phyloP scores from a whole-genome alignment of 2,113 vertebrate species.

The Phodopus roborovskii region DNA sequence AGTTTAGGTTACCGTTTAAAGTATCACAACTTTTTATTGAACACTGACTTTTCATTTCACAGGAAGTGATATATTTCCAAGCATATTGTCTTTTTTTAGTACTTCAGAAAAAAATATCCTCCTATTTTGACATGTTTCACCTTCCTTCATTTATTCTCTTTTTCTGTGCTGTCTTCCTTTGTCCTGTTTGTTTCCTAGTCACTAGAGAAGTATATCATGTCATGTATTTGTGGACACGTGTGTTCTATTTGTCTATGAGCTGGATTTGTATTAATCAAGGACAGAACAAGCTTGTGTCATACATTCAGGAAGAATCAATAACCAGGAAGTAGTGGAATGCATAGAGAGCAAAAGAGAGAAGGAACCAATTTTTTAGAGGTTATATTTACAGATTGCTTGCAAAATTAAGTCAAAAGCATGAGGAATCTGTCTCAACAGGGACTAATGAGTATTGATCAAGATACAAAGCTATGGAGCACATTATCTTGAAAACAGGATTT shows the following conservation, averaged over 20 bases:
- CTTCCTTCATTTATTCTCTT: neutral
- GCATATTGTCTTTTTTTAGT: neutral
- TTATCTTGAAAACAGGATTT: neutral
- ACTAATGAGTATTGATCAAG: neutral
- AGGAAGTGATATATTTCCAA: neutral
- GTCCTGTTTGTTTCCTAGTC: neutral
- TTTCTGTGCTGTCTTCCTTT: neutral
- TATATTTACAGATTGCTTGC: neutral
- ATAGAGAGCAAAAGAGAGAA: neutral
- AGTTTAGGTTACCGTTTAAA: neutral
- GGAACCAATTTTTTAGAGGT: neutral
- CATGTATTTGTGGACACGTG: neutral
- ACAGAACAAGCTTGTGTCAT: neutral
- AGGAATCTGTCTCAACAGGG: neutral
- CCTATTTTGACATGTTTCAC: neutral
- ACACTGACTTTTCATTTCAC: neutral
- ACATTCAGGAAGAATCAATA: neutral
- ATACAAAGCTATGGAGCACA: neutral
- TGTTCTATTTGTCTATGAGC: neutral
- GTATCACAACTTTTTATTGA: neutral
- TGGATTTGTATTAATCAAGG: neutral
- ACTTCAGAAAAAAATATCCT: neutral
- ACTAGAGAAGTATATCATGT: neutral
- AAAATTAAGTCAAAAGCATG: neutral
- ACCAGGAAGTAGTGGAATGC: neutral